Evolutionary conservation across 1,140 invertebrate species (phyloP), one percentile per base, ranked within the genome.

Genomic region (Monomorium pharaonis): DNA sequence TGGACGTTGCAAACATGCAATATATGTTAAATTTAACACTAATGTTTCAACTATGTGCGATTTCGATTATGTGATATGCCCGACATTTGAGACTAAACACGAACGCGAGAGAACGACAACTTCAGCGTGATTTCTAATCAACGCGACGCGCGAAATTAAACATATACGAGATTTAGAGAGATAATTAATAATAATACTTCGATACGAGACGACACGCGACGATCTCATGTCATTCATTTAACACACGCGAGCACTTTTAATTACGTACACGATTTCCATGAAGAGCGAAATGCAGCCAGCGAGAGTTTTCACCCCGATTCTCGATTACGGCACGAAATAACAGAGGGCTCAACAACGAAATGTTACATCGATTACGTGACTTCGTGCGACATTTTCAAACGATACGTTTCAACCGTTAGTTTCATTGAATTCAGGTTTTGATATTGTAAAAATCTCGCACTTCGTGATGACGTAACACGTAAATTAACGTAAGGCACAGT

Each of bases 301-400:
- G n/a, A 37, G 37, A 37, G 37, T 42, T 65, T 65, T 65, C 33
- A 21, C n/a, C 10, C 62, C n/a, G n/a, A 42, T 65, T 65, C 33
- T 65, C 62, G 62, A 65, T 65, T 65, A 65, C n/a, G n/a, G 33
- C 33, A 21, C n/a, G 5, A 65, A 65, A 65, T 21, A 65, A 65
- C 33, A 21, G n/a, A n/a, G 33, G 62, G n/a, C n/a, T 65, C n/a
- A 42, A 65, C 33, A 65, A 42, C n/a, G 33, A 42, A 54, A 65
- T 1, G 56, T 60, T 60, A 60, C 56, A 18, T 65, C 62, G 62
- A 65, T 65, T 10, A 42, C n/a, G 33, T 42, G 62, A 30, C 56
- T 60, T 5, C 56, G 56, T 27, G 21, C 56, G 56, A 42, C 62
- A 42, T 65, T 42, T 65, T 37, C 33, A 37, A 65, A 65, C 37